Evolutionary conservation across 2,888 invertebrate species (phyloP).

Genomic region (Drosophila anomalata): DNA sequence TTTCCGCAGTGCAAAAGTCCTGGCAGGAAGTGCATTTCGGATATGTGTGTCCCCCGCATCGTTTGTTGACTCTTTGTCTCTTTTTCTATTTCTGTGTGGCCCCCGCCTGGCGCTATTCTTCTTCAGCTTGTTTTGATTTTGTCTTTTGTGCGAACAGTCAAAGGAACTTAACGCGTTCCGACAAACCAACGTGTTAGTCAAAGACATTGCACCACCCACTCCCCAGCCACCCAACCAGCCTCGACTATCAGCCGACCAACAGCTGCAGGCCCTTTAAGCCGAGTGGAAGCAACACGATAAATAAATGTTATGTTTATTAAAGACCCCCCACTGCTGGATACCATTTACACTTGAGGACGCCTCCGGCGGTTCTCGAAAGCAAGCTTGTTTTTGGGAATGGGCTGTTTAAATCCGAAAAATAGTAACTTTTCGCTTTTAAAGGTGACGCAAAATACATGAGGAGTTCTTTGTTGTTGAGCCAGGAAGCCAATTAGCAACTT

Average conservation of each 20-base stretch:
- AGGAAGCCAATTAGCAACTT: constrained; percentile 32
- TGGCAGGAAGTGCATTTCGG: constrained; percentile 61
- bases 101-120: constrained; percentile 1
- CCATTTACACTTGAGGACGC: constrained; percentile 52
- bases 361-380: constrained; percentile 5
- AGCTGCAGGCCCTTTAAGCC: constrained; percentile 30
- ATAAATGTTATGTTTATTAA: constrained; percentile 72
- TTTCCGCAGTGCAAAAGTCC: neutral
- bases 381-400: neutral
- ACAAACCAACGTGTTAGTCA: constrained; percentile 42
- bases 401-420: neutral
- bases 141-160: constrained; percentile 47
- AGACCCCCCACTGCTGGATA: constrained; percentile 52
- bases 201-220: constrained; percentile 35
- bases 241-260: neutral
- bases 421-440: constrained; percentile 1
- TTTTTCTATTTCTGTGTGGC: neutral
- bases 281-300: constrained; percentile 26
- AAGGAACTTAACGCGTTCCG: constrained; percentile 54
- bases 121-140: constrained; percentile 56
- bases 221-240: neutral
- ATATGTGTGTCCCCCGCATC: constrained; percentile 18
- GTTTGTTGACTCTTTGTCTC: constrained; percentile 21
- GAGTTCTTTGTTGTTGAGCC: constrained; percentile 12
- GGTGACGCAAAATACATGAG: constrained; percentile 21